Conservation (phyloP, 2,888 invertebrate genomes). For the Andrena dorsata region DNA sequence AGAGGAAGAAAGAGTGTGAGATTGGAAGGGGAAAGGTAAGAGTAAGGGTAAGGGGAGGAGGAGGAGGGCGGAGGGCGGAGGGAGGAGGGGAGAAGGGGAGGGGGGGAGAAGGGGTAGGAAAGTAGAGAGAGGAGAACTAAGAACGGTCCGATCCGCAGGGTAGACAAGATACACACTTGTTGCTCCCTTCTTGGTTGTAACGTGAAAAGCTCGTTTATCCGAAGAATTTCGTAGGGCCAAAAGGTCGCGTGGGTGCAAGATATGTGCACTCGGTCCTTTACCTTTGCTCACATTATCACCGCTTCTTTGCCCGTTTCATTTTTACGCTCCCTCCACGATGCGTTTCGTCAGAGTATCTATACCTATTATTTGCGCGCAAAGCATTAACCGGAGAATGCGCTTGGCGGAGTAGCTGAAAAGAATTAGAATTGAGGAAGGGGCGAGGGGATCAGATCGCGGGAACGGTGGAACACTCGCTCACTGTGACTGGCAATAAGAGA, state of each 20-base stretch:
- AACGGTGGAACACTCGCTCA: constrained; percentile 49
- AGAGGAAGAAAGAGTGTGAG: constrained; percentile 8
- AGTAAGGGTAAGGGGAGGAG: neutral
- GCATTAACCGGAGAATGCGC: neutral
- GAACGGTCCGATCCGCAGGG: constrained; percentile 66
- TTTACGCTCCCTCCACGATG: neutral
- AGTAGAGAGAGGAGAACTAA: constrained; percentile 51
- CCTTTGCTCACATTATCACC: neutral
- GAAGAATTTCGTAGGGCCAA: constrained; percentile 65
- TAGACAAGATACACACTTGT: constrained; percentile 77
- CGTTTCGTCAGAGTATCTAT: no score
- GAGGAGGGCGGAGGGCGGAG: constrained; percentile 29
- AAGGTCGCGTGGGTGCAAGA: constrained; percentile 46
- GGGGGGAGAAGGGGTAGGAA: constrained; percentile 42
- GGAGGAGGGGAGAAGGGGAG: constrained; percentile 34
- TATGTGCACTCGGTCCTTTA: neutral
- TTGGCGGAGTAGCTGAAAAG: constrained; percentile 7
- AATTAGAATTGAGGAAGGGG: constrained; percentile 11
- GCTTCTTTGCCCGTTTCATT: neutral
- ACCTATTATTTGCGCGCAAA: neutral
- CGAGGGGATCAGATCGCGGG: neutral
- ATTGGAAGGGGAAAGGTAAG: constrained; percentile 5
- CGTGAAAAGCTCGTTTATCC: constrained; percentile 63
- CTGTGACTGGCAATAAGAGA: constrained; percentile 58
- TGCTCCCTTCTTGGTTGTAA: constrained; percentile 73